Base-by-base conservation (phyloP, 1,140 invertebrate genomes). In the Nasonia giraulti region DNA sequence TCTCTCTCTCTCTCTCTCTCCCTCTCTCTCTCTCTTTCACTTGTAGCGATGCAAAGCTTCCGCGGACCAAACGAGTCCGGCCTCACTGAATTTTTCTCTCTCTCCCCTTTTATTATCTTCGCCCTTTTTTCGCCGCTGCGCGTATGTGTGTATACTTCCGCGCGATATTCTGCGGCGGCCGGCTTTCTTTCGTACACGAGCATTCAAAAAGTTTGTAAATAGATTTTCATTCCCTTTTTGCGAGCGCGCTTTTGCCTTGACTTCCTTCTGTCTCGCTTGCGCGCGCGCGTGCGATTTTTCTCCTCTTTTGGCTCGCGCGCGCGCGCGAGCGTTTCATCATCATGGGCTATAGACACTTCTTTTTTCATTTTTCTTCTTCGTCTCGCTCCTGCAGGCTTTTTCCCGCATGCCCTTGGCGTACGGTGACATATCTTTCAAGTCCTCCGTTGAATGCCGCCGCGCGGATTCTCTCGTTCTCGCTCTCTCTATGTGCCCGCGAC, bases 171-270 rank as follows among this genome's bases (percentile, higher is more conserved):
- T 55, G 50, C 50, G 50, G 50, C 17, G 17, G 12, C 17, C 50
- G 12, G 50, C 50, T 55, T 55, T 55, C 50, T 55, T 55, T 55
- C 50, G 50, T 55, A 55, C 2, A 55, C 2, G 50, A 78, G 33
- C 79, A 62, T 44, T 50, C 5, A 71, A 77, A 66, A 82, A 75
- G 33, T 75, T 75, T 23, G 27, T 62, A 82, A 75, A 75, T 75
- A 83, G 82, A 76, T 83, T 83, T 83, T 83, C 78, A 69, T 71
- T 83, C 47, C 20, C 50, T 55, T 80, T 80, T 66, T 68, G 23
- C 31, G 33, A 37, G 62, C 20, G 37, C 71, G 71, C 73, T 75
- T 31, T 71, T 31, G 68, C 68, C 23, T 33, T 62, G 55, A n/a
- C 86, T 78, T 81, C 86, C 75, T 84, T 47, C 69, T 66, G 69